Evolutionary conservation across 2,888 invertebrate species (phyloP).

Genomic region (Leptinotarsa peninsularis): DNA sequence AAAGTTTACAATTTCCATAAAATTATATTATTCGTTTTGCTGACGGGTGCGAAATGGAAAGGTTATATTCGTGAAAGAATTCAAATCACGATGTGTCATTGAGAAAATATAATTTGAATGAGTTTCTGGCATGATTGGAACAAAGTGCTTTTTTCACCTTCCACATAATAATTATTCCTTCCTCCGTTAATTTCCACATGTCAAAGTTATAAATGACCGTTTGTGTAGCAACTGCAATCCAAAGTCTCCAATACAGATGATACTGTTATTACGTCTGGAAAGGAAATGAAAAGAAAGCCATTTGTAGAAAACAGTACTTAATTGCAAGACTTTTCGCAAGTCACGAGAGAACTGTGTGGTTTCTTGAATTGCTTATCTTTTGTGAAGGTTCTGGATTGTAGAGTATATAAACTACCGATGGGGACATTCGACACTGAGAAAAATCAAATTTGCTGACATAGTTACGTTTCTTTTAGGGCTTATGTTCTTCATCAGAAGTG

Average conservation of each 20-base stretch:
- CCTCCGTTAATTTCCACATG: not conserved
- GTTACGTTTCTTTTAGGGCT: too few relatives aligned
- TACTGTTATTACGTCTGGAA: conserved; percentile 17
- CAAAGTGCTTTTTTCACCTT: not conserved
- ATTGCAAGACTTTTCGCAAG: conserved; percentile 10
- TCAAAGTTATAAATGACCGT: not conserved
- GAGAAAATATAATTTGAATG: not conserved
- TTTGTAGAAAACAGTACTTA: conserved; percentile 9
- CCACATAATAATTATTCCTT: not conserved
- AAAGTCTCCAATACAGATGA: not conserved
- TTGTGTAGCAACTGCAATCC: not conserved
- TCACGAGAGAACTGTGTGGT: conserved; percentile 11
- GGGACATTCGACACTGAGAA: too few relatives aligned
- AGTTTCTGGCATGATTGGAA: not conserved
- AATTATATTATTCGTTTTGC: not conserved
- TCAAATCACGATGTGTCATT: not conserved
- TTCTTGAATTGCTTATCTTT: not conserved
- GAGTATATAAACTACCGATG: not conserved
- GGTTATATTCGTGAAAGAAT: not conserved
- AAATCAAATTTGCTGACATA: too few relatives aligned
- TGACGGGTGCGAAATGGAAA: not conserved
- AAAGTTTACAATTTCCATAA: too few relatives aligned
- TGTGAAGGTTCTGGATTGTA: not conserved
- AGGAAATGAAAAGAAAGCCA: conserved; percentile 18
- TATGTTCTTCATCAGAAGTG: too few relatives aligned